Percentiles rank a stretch among this genome's conserved stretches.
Evolutionary conservation across 2,888 invertebrate genomes (phyloP).

Genomic region (Toxonevra muliebris): DNA sequence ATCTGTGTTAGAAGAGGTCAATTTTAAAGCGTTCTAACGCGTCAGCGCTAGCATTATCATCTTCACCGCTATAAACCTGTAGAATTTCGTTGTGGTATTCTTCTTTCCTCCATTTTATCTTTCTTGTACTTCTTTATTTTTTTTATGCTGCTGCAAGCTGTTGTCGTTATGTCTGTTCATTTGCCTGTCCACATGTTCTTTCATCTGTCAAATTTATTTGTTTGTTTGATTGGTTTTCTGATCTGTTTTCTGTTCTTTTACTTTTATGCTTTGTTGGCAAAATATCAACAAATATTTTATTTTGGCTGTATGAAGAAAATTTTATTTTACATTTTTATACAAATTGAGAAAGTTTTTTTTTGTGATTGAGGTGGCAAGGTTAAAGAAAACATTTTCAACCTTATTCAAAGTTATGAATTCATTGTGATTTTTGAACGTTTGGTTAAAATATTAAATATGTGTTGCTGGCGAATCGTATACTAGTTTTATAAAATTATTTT

Average conservation of each 20-base stretch:
- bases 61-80: neutral
- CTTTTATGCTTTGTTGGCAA: slow-evolving; percentile 57
- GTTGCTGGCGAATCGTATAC: too few species aligned
- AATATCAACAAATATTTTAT: slow-evolving; percentile 48
- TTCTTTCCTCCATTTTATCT: neutral
- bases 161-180: too few species aligned
- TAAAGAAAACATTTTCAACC: too few species aligned
- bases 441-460: too few species aligned
- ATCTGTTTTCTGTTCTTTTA: slow-evolving; percentile 8
- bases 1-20: too few species aligned
- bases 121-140: neutral
- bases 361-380: neutral
- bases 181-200: neutral
- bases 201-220: neutral
- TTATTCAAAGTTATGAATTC: too few species aligned
- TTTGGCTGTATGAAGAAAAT: slow-evolving; percentile 6
- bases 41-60: too few species aligned
- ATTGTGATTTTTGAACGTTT: too few species aligned
- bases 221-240: neutral
- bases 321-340: neutral
- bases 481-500: too few species aligned
- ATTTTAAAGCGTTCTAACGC: too few species aligned
- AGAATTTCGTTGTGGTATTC: neutral
- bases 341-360: slow-evolving; percentile 1
- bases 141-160: too few species aligned